phyloP scores from a whole-genome alignment of 2,797 vertebrate species.

The Chaetodon trifasciatus region DNA sequence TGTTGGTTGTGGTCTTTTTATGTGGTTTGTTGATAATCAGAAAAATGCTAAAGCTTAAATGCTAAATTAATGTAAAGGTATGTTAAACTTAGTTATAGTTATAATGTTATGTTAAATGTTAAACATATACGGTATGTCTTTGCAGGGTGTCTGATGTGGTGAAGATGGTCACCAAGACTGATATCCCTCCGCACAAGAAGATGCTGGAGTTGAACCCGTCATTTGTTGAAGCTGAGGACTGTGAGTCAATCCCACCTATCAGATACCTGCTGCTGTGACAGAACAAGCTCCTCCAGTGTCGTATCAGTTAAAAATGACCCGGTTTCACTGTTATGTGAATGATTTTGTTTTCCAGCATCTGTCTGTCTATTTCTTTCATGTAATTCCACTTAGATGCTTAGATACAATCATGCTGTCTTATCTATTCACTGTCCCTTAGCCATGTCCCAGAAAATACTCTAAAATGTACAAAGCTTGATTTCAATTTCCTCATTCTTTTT shows the following conservation, averaged over 20 bases:
- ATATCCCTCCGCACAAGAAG: slow-evolving; percentile 65
- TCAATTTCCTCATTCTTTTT: slow-evolving; percentile 3
- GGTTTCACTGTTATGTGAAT: slow-evolving; percentile 1
- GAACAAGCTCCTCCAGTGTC: neutral
- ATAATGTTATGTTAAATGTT: neutral
- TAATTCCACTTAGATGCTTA: neutral
- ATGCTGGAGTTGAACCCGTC: slow-evolving; percentile 84
- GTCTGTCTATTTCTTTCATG: neutral
- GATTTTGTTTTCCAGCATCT: neutral
- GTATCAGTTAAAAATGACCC: neutral
- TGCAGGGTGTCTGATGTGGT: slow-evolving; percentile 87
- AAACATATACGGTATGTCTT: neutral
- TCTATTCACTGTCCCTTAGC: neutral
- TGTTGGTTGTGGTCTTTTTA: neutral
- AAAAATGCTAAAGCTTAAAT: neutral
- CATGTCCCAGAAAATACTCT: neutral
- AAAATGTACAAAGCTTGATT: neutral
- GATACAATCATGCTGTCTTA: neutral
- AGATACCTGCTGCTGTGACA: slow-evolving; percentile 70
- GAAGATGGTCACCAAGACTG: slow-evolving; percentile 61
- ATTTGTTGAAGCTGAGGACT: slow-evolving; percentile 84
- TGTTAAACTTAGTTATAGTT: neutral
- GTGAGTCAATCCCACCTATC: slow-evolving; percentile 73
- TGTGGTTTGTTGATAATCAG: neutral
- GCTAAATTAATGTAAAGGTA: neutral